Conservation (phyloP, 2,888 invertebrate species). For the Argynnis bischoffii region DNA sequence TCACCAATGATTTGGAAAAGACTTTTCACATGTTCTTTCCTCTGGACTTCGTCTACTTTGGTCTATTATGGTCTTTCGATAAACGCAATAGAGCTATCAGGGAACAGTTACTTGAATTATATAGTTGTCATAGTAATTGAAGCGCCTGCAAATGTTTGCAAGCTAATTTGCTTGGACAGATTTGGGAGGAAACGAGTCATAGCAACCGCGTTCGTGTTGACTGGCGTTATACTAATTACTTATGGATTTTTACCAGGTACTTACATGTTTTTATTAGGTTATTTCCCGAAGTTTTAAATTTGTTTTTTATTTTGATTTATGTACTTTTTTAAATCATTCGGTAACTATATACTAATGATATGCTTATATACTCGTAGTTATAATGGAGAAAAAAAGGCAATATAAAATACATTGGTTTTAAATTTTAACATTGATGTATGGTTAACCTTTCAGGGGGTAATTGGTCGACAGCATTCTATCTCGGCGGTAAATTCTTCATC, state of each 20-base stretch:
- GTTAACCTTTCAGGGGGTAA: constrained; percentile 71
- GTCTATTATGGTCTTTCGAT: constrained; percentile 91
- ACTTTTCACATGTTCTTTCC: constrained; percentile 86
- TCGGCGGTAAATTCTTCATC: constrained; percentile 86
- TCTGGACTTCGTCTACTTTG: constrained; percentile 90
- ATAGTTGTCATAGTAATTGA: constrained; percentile 85
- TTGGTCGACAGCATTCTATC: constrained; percentile 80
- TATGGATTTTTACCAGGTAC: constrained; percentile 85
- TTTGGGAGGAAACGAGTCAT: constrained; percentile 86
- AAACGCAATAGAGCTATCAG: constrained; percentile 88
- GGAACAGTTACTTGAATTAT: constrained; percentile 90
- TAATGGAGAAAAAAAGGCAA: too few relatives aligned
- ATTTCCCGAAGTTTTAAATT: too few relatives aligned
- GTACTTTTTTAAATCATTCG: too few relatives aligned
- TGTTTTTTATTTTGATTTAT: too few relatives aligned
- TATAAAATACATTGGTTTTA: too few relatives aligned
- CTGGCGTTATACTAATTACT: constrained; percentile 83
- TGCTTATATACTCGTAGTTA: too few relatives aligned
- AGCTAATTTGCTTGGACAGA: constrained; percentile 84
- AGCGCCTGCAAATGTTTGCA: constrained; percentile 88
- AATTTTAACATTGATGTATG: background rate
- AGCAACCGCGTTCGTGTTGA: constrained; percentile 83
- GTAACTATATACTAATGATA: too few relatives aligned
- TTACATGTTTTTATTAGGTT: background rate
- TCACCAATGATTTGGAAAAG: constrained; percentile 83